phyloP scores from a whole-genome alignment of 2,113 vertebrate genomes.

The Cololabis saira region DNA sequence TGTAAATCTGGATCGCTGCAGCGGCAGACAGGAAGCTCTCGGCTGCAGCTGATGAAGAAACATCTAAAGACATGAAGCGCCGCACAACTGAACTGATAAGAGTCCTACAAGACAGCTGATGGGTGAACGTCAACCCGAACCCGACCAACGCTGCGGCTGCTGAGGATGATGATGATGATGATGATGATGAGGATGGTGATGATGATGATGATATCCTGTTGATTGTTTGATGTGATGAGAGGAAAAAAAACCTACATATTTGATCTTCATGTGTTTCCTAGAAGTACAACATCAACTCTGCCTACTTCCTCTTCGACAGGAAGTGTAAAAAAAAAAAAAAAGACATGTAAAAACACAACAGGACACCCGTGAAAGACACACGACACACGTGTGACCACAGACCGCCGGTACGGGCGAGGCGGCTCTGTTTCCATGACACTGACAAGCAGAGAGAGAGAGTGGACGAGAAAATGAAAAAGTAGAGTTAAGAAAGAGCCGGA shows the following conservation, averaged over 20 bases:
- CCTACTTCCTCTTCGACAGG: conserved; percentile 17
- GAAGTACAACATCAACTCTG: conserved; percentile 15
- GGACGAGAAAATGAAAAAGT: too few relatives aligned
- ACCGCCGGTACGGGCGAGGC: conserved; percentile 42
- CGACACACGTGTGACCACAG: conserved; percentile 20
- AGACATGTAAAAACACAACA: neutral
- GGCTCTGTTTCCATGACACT: conserved; percentile 1
- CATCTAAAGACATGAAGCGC: neutral
- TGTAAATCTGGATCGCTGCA: too few relatives aligned
- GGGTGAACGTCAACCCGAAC: neutral
- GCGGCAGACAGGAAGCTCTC: conserved; percentile 10
- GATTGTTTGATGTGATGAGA: neutral
- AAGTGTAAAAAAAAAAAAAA: too few relatives aligned
- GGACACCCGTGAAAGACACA: neutral
- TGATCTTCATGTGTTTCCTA: conserved; percentile 28
- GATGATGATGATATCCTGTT: neutral
- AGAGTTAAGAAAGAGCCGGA: too few relatives aligned
- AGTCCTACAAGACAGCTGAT: neutral
- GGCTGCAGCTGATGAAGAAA: neutral
- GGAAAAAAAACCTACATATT: too few relatives aligned
- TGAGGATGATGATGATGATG: too few relatives aligned
- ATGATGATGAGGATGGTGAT: too few relatives aligned
- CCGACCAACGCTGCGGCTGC: too few relatives aligned
- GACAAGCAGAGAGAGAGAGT: too few relatives aligned
- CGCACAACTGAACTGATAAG: neutral